A percentile compares a stretch with the other conserved stretches of the same genome.
phyloP scores from a whole-genome alignment of 2,113 vertebrate genomes.

The Glareola pratincola region DNA sequence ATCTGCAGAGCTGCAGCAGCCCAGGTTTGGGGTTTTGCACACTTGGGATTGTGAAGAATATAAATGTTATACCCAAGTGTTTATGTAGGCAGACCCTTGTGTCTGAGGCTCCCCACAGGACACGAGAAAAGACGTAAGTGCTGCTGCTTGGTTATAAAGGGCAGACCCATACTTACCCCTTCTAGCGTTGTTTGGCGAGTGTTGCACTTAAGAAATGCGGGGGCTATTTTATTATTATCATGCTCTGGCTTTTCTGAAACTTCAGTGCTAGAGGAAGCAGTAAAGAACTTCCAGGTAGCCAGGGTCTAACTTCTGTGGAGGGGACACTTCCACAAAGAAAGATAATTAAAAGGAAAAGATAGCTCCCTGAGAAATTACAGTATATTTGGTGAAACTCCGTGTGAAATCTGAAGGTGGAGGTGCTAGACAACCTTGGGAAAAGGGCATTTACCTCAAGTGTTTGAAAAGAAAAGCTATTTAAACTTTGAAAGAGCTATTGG shows the following conservation, averaged over 20 bases:
- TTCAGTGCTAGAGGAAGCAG: neutral
- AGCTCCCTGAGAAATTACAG: neutral
- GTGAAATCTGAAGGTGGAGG: neutral
- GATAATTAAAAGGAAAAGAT: neutral
- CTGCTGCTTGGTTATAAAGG: neutral
- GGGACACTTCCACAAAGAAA: neutral
- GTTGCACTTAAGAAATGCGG: neutral
- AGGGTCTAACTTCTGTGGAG: neutral
- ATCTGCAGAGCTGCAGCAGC: neutral
- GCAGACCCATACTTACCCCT: neutral
- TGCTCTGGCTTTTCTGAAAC: neutral
- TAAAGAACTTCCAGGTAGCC: neutral
- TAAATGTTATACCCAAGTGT: neutral
- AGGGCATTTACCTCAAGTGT: slow-evolving; percentile 47
- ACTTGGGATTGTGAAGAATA: neutral
- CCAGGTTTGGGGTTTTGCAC: neutral
- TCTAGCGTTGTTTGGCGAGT: neutral
- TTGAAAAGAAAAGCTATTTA: slow-evolving; percentile 62
- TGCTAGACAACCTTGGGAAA: slow-evolving; percentile 12
- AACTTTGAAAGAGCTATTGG: slow-evolving; percentile 51
- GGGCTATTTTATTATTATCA: neutral
- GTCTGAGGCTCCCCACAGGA: neutral
- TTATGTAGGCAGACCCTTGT: neutral
- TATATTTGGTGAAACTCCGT: slow-evolving; percentile 6
- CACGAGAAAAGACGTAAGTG: neutral